These are phyloP conservation scores for Drosophila pruinosa DNA, from an alignment of 1,140 invertebrate species.

Conservation along the genomic window DNA sequence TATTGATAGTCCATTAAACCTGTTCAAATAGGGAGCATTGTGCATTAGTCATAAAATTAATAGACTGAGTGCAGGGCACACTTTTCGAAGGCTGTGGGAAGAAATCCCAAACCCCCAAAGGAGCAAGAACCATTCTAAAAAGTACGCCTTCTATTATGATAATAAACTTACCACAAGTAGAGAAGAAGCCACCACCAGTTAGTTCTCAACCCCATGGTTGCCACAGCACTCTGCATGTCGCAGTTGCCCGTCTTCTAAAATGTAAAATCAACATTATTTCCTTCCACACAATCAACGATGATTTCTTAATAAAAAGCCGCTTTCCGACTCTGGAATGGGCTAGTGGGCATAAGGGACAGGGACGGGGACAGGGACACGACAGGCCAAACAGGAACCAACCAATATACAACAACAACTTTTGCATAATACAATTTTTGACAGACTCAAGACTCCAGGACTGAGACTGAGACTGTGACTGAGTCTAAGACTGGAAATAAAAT, in stretches of 20 bases:
- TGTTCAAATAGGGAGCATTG: constrained; percentile 48
- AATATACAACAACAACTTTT: constrained; percentile 56
- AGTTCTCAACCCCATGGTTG: neutral
- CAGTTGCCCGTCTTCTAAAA: constrained; percentile 54
- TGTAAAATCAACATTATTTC: constrained; percentile 80
- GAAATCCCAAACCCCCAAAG: constrained; percentile 42
- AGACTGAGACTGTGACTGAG: constrained; percentile 31
- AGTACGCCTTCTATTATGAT: constrained; percentile 73
- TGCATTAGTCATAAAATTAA: constrained; percentile 60
- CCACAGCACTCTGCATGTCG: constrained; percentile 34
- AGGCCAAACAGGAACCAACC: constrained; percentile 13
- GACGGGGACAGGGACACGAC: constrained; percentile 8
- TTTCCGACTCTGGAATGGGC: constrained; percentile 17
- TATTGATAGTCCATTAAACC: constrained; percentile 41
- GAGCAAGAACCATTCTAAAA: constrained; percentile 39
- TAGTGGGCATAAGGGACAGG: constrained; percentile 25
- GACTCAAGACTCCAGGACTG: constrained; percentile 35
- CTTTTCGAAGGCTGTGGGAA: neutral
- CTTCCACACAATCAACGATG: constrained; percentile 81
- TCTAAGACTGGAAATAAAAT: constrained; percentile 48
- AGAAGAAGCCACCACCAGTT: constrained; percentile 17
- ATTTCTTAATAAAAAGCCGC: constrained; percentile 78
- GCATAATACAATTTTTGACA: constrained; percentile 79
- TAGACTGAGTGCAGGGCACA: too few relatives aligned
- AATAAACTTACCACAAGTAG: constrained; percentile 71